Conservation (phyloP, 2,797 vertebrate species). For the Lates japonicus region DNA sequence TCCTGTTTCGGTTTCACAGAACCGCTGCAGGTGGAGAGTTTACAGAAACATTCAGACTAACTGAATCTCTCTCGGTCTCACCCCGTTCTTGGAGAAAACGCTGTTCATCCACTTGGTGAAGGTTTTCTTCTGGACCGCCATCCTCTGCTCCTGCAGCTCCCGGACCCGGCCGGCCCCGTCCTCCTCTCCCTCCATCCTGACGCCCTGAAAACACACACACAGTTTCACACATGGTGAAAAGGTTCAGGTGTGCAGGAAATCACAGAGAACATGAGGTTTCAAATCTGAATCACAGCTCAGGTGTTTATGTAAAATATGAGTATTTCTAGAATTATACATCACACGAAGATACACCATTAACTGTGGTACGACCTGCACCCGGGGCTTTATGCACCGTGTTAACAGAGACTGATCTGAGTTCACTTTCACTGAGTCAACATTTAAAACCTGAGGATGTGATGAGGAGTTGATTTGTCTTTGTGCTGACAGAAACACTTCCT, state of each 20-base stretch:
- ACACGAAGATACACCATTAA: too few species aligned
- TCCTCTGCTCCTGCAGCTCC: conserved; percentile 92
- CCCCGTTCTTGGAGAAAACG: conserved; percentile 86
- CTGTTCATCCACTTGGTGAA: conserved; percentile 97
- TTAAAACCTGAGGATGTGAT: neutral
- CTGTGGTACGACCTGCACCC: too few species aligned
- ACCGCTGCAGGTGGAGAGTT: too few species aligned
- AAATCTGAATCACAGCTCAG: too few species aligned
- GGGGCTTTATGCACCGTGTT: too few species aligned
- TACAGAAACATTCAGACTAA: too few species aligned
- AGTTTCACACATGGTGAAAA: neutral
- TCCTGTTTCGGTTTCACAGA: too few species aligned
- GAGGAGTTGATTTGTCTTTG: neutral
- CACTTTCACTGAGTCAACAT: neutral
- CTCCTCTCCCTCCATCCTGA: conserved; percentile 84
- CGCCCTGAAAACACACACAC: neutral
- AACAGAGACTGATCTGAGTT: neutral
- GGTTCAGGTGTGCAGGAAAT: neutral
- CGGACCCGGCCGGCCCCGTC: conserved; percentile 88
- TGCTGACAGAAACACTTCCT: conserved; percentile 31
- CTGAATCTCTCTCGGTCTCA: conserved; percentile 63
- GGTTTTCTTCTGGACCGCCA: conserved; percentile 93
- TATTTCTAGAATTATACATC: too few species aligned
- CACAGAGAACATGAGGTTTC: neutral
- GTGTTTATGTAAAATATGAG: too few species aligned